Conservation (phyloP, 2,113 vertebrate genomes). For the Brienomyrus longianalis region DNA sequence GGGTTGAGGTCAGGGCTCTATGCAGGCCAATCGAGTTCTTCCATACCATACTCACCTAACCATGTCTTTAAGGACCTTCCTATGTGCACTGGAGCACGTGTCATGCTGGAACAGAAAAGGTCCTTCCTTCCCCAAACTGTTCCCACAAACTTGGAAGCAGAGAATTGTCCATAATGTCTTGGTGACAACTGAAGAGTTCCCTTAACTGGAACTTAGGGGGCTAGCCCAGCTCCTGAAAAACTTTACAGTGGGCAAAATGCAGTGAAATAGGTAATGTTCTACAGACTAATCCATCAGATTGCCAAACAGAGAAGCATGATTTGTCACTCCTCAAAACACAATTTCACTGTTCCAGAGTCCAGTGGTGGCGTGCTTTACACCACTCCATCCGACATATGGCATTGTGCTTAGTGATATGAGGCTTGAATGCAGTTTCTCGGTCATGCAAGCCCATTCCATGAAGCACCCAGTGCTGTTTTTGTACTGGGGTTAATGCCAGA, state of each 20-base stretch:
- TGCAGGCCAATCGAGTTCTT: background rate
- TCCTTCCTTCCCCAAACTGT: background rate
- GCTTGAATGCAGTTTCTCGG: background rate
- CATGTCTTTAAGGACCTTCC: background rate
- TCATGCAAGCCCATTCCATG: background rate
- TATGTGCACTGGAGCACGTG: background rate
- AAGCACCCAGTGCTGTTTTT: background rate
- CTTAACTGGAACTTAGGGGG: background rate
- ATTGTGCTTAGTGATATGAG: background rate
- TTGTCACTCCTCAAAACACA: background rate
- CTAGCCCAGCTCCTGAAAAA: background rate
- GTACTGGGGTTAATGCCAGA: background rate
- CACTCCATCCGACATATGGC: background rate
- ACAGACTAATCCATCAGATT: background rate
- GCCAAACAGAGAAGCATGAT: background rate
- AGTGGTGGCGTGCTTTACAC: background rate
- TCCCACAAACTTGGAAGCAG: background rate
- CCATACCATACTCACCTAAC: background rate
- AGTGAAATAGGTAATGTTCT: background rate
- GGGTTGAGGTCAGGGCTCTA: background rate
- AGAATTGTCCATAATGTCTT: background rate
- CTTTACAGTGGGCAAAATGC: background rate
- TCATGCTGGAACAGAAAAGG: background rate
- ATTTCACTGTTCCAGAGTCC: background rate
- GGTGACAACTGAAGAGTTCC: background rate